These are phyloP conservation scores for Sebastes nivosus DNA, from an alignment of 2,797 vertebrate species.

Conservation along the genomic window DNA sequence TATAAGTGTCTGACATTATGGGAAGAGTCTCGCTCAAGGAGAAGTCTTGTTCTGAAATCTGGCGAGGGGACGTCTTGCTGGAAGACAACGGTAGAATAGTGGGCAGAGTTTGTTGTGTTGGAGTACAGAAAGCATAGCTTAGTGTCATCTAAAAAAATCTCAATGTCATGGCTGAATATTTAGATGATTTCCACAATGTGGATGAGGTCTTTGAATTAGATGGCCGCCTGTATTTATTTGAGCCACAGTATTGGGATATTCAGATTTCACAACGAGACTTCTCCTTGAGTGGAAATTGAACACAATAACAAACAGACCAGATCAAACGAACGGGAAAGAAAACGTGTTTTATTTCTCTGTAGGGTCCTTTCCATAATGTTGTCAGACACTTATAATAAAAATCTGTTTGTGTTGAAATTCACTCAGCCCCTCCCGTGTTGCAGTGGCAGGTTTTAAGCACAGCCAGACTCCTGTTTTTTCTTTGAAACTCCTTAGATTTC, in stretches of 20 bases:
- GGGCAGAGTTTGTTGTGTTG: too few relatives aligned
- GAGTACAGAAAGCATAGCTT: too few relatives aligned
- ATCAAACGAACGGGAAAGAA: too few relatives aligned
- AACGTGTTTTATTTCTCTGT: too few relatives aligned
- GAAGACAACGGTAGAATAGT: neutral
- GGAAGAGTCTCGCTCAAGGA: neutral
- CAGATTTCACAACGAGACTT: too few relatives aligned
- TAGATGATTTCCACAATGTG: neutral
- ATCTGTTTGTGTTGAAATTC: neutral
- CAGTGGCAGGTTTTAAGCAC: constrained; percentile 5
- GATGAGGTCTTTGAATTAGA: neutral
- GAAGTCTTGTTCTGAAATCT: neutral
- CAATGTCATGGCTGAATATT: neutral
- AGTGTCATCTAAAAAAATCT: neutral
- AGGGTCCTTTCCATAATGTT: too few relatives aligned
- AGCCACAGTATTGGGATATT: neutral
- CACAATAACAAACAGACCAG: too few relatives aligned
- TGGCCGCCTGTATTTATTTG: neutral
- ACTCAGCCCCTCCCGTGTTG: neutral
- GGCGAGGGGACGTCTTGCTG: neutral
- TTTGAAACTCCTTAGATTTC: constrained; percentile 46
- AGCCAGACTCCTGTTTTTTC: neutral
- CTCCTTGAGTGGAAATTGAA: too few relatives aligned
- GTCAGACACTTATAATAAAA: too few relatives aligned
- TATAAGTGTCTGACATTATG: neutral